phyloP scores from a whole-genome alignment of 1,140 invertebrate species.

The Drosophila aff. region DNA sequence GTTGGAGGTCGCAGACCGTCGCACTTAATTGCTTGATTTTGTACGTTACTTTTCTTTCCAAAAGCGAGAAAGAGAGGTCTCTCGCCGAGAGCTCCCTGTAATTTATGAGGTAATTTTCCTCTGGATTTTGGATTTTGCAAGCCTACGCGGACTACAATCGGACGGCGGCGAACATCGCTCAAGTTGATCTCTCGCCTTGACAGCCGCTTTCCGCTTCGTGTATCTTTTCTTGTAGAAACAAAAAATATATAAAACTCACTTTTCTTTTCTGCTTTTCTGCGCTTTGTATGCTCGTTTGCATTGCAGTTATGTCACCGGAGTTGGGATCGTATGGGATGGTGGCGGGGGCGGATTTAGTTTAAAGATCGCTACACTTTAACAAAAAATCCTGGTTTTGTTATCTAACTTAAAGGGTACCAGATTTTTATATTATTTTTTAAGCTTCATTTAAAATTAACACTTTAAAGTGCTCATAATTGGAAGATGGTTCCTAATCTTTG shows the following conservation, averaged over 20 bases:
- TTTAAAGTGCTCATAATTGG: not conserved
- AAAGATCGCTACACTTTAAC: slow-evolving; percentile 23
- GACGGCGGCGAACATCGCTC: slow-evolving; percentile 49
- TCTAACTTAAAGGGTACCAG: not conserved
- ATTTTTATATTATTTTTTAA: not conserved
- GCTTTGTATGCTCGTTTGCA: slow-evolving; percentile 35
- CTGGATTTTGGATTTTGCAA: slow-evolving; percentile 68
- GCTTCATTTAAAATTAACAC: not conserved
- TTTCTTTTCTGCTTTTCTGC: slow-evolving; percentile 31
- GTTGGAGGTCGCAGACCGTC: slow-evolving; percentile 79
- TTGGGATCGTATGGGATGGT: slow-evolving; percentile 8
- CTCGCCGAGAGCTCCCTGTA: slow-evolving; percentile 16
- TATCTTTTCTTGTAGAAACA: slow-evolving; percentile 57
- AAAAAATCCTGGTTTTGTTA: not conserved
- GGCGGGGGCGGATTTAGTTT: slow-evolving; percentile 25
- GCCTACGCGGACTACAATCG: slow-evolving; percentile 46
- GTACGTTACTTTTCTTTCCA: slow-evolving; percentile 25
- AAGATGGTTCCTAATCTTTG: too few relatives aligned
- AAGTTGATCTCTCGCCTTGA: slow-evolving; percentile 75
- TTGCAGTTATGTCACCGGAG: slow-evolving; percentile 68
- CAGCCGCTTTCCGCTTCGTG: slow-evolving; percentile 65
- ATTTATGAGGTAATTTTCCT: slow-evolving; percentile 77
- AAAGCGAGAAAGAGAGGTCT: slow-evolving; percentile 5
- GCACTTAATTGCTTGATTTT: slow-evolving; percentile 58
- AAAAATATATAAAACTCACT: slow-evolving; percentile 33